phyloP scores from a whole-genome alignment of 2,113 vertebrate genomes.

The Strigops habroptila region DNA sequence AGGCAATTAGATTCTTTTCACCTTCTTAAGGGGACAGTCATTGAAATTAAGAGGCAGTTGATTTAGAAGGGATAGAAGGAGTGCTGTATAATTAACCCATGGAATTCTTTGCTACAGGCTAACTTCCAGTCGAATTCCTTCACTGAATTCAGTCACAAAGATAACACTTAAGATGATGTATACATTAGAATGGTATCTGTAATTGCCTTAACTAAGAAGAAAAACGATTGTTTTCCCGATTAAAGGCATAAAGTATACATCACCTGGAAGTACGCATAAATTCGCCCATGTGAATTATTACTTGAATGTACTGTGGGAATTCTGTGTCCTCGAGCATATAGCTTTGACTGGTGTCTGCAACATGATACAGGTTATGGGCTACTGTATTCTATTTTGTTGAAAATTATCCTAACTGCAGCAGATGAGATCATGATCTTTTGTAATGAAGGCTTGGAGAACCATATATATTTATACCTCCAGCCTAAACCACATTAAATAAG shows the following conservation, averaged over 20 bases:
- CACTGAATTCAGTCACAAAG: not conserved
- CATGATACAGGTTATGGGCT: not conserved
- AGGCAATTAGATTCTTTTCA: conserved; percentile 27
- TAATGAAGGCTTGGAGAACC: not conserved
- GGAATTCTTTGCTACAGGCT: not conserved
- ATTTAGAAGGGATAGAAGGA: conserved; percentile 11
- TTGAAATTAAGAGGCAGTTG: conserved; percentile 36
- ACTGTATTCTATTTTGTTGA: not conserved
- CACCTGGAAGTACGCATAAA: not conserved
- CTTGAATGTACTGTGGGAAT: not conserved
- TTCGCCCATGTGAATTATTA: not conserved
- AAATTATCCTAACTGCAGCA: not conserved
- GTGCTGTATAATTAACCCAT: conserved; percentile 9
- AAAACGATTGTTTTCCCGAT: not conserved
- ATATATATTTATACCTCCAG: not conserved
- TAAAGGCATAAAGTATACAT: not conserved
- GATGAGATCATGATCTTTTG: not conserved
- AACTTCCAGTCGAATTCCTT: conserved; percentile 6
- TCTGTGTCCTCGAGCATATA: not conserved
- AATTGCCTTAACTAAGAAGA: not conserved
- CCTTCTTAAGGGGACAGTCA: not conserved
- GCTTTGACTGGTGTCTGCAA: not conserved
- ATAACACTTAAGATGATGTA: not conserved
- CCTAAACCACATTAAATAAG: not conserved
- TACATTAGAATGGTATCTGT: not conserved